Evolutionary conservation across 2,888 invertebrate genomes (phyloP), one percentile per base, ranked within the genome.

Genomic region (Calameuta pallipes): DNA sequence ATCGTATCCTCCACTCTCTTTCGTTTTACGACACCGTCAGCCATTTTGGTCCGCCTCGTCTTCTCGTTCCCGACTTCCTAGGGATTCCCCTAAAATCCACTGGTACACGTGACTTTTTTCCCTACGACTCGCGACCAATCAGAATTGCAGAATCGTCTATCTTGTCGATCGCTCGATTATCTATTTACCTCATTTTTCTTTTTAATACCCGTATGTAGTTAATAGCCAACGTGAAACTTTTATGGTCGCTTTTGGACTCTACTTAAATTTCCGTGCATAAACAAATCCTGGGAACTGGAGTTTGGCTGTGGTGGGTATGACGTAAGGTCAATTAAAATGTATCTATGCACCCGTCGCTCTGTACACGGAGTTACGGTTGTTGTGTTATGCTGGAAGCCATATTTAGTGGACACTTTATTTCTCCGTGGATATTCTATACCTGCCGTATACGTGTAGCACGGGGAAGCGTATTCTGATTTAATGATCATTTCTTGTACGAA

Each of bases 1-100:
- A 83, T 83, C 86, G 87, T 88, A 90, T 89, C 90, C 89, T 90
- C 87, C 56, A 1, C 56, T 56, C 56, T 56, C 56, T 56, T 56
- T 56, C 56, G 56, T 56, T 89, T 84, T 83, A 82, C 78, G 81
- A 80, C 79, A 79, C 73, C 83, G 83, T 83, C 83, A 82, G 82
- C 84, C 81, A 82, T 80, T 56, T 56, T 56, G 56, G 56, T 56
- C 23, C 9, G 56, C 56, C 56, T 56, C 41, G 15, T 41, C 15
- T 15, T 37, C 37, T 15, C 23, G 41, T 56, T 23, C 56, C 23
- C 23, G 82, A 86, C 83, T 86, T 85, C 80, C 86, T 88, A 87
- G 83, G 89, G 87, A 86, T 88, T 89, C 88, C 84, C 81, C 80
- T 9, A 74, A 74, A 74, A 74, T 74, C 23, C 36, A 36, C 34